Evolutionary conservation across 2,888 invertebrate genomes (phyloP).

Genomic region (Drosophila acutilabella): DNA sequence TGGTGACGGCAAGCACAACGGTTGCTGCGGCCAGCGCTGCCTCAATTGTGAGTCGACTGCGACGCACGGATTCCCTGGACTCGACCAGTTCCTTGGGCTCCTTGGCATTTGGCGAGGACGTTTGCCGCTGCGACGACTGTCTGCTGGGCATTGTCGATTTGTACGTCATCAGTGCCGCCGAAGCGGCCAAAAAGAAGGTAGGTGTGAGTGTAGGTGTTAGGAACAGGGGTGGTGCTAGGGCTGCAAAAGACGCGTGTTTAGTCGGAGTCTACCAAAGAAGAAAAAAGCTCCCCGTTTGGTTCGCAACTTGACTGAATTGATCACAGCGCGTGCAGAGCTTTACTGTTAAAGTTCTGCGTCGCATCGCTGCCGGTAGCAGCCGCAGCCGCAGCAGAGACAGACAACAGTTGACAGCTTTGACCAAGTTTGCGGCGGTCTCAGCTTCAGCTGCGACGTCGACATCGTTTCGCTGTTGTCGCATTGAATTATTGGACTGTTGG

Average conservation of each 20-base stretch:
- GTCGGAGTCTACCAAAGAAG: constrained; percentile 21
- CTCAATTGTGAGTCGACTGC: constrained; percentile 85
- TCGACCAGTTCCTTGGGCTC: constrained; percentile 91
- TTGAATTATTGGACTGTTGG: constrained; percentile 66
- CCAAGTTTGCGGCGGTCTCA: constrained; percentile 37
- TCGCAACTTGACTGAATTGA: constrained; percentile 46
- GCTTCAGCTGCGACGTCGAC: constrained; percentile 17
- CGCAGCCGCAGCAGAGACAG: neutral
- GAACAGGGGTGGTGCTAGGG: too few species aligned
- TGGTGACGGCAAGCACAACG: constrained; percentile 3
- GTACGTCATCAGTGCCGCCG: constrained; percentile 87
- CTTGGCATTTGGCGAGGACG: constrained; percentile 88
- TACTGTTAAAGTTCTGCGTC: constrained; percentile 14
- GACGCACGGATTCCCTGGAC: constrained; percentile 92
- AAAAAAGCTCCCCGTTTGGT: constrained; percentile 48
- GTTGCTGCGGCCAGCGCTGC: constrained; percentile 69
- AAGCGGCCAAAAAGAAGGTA: constrained; percentile 90
- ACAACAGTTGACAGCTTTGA: constrained; percentile 41
- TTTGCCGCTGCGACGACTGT: constrained; percentile 94
- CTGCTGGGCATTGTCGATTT: constrained; percentile 92
- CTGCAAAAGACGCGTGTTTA: constrained; percentile 15
- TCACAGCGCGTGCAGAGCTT: constrained; percentile 48
- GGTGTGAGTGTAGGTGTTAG: constrained; percentile 23
- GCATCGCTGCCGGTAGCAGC: neutral
- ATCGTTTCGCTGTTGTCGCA: constrained; percentile 40